Evolutionary conservation across 2,113 vertebrate genomes (phyloP).

Genomic region (Pteronura brasiliensis): DNA sequence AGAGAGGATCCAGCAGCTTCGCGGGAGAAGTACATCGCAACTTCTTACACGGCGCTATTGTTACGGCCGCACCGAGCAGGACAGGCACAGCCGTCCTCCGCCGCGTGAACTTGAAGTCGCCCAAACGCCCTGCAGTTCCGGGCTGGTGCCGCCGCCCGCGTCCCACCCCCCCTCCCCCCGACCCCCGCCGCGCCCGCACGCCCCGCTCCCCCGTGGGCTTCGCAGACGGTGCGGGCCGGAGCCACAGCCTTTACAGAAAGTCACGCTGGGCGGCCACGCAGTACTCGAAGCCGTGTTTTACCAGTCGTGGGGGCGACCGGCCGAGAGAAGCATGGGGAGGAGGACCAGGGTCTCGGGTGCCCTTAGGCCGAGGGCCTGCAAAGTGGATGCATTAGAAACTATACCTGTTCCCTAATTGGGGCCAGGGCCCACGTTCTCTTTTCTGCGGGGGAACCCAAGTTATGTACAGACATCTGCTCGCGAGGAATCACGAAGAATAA

Average conservation of each 20-base stretch:
- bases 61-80: neutral
- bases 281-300: neutral
- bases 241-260: neutral
- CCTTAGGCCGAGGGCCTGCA: neutral
- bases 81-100: neutral
- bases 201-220: neutral
- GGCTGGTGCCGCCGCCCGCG: neutral
- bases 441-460: neutral
- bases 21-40: neutral
- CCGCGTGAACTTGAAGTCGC: neutral
- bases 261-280: neutral
- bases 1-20: neutral
- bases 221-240: neutral
- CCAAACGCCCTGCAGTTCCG: neutral
- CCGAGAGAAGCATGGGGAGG: neutral
- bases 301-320: neutral
- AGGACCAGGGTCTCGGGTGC: neutral
- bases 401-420: neutral
- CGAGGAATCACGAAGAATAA: neutral
- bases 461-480: neutral
- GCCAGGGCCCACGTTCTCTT: neutral
- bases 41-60: constrained; percentile 41
- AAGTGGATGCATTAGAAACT: neutral
- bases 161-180: neutral
- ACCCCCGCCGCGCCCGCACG: neutral